These are phyloP conservation scores for Bombyx mori DNA, from an alignment of 1,140 invertebrate species.

Conservation along the genomic window DNA sequence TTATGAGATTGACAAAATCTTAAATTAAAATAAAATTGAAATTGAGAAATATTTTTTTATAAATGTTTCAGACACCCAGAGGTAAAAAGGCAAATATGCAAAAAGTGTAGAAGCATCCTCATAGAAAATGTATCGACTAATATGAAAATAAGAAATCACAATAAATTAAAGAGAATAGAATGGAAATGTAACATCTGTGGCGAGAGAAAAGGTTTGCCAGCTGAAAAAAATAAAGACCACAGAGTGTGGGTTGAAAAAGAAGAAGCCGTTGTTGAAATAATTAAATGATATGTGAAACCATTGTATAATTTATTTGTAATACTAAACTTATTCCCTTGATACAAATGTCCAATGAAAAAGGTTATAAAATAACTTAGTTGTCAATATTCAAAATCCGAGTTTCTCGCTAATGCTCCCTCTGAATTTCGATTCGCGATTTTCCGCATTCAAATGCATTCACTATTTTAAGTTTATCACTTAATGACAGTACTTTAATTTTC, in stretches of 20 bases:
- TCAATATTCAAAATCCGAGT: too few relatives aligned
- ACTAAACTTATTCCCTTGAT: background rate
- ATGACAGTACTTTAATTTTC: too few relatives aligned
- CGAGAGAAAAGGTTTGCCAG: slow-evolving; percentile 44
- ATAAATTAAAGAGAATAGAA: slow-evolving; percentile 44
- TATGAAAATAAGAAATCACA: slow-evolving; percentile 62
- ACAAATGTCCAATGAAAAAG: background rate
- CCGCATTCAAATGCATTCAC: too few relatives aligned
- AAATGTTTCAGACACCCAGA: slow-evolving; percentile 64
- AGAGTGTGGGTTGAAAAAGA: slow-evolving; percentile 60
- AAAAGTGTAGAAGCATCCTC: slow-evolving; percentile 64
- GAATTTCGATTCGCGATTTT: too few relatives aligned
- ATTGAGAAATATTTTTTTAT: background rate
- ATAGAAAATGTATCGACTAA: slow-evolving; percentile 54
- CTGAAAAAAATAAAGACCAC: slow-evolving; percentile 44
- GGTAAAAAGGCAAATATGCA: slow-evolving; percentile 71
- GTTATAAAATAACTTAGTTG: background rate
- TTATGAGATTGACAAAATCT: too few relatives aligned
- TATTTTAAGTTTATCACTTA: too few relatives aligned
- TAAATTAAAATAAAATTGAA: too few relatives aligned
- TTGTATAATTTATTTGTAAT: slow-evolving; percentile 1
- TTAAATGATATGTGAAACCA: slow-evolving; percentile 20
- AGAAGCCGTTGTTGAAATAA: slow-evolving; percentile 60
- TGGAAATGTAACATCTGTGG: slow-evolving; percentile 62
- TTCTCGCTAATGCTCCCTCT: too few relatives aligned